phyloP scores from a whole-genome alignment of 1,140 invertebrate genomes.

The Phymastichus coffea region DNA sequence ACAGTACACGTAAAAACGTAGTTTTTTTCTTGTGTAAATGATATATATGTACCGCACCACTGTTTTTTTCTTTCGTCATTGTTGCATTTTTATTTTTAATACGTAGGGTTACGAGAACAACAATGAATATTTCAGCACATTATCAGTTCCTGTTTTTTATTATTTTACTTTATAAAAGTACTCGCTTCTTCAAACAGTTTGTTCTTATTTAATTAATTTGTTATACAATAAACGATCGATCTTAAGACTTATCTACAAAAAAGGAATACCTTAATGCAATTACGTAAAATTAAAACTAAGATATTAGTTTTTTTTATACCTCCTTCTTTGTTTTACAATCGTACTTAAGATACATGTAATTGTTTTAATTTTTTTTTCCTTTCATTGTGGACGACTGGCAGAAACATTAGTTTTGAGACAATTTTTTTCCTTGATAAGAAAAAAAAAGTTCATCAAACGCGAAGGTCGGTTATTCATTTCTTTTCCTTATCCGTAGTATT shows the following conservation, averaged over 20 bases:
- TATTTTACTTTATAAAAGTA: conserved; percentile 32
- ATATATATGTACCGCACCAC: not conserved
- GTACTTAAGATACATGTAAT: conserved; percentile 21
- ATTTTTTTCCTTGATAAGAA: not conserved
- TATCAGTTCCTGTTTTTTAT: conserved; percentile 9
- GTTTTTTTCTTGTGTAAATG: not conserved
- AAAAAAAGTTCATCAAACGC: too few relatives aligned
- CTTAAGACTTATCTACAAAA: conserved; percentile 29
- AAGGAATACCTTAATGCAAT: conserved; percentile 28
- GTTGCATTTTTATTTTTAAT: not conserved
- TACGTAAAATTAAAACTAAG: conserved; percentile 25
- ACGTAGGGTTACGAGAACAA: conserved; percentile 1
- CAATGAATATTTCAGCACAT: conserved; percentile 5
- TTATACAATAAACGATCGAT: conserved; percentile 27
- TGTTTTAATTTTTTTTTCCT: too few relatives aligned
- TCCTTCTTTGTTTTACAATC: conserved; percentile 15
- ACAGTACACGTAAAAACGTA: not conserved
- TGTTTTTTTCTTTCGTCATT: not conserved
- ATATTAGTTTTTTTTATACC: conserved; percentile 12
- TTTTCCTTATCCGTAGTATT: not conserved
- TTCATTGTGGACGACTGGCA: conserved; percentile 18
- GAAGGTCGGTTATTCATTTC: conserved; percentile 21
- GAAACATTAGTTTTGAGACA: conserved; percentile 1
- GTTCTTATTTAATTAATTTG: conserved; percentile 26
- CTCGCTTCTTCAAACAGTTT: conserved; percentile 27